A percentile compares a stretch with the other conserved stretches of the same genome.
phyloP scores from a whole-genome alignment of 2,113 vertebrate species.

The Podarcis raffonei region DNA sequence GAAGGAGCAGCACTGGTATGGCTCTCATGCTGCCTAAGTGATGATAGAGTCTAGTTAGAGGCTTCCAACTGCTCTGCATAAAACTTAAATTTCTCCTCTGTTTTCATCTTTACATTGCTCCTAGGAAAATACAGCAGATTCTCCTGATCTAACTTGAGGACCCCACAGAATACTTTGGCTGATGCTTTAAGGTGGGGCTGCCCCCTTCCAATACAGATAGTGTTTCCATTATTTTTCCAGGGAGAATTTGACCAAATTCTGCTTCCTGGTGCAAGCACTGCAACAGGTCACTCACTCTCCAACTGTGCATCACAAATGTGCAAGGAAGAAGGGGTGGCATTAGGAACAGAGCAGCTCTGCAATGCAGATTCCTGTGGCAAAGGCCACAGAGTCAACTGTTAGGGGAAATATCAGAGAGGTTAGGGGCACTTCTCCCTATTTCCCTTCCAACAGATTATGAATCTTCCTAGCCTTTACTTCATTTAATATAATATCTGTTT shows the following conservation, averaged over 20 bases:
- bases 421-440: not conserved
- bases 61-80: not conserved
- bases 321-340: too few relatives aligned
- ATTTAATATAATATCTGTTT: not conserved
- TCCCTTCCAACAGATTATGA: not conserved
- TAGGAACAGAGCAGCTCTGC: not conserved
- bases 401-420: not conserved
- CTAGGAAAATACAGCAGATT: not conserved
- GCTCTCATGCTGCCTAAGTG: not conserved
- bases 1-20: not conserved
- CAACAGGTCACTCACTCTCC: not conserved
- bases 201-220: not conserved
- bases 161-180: not conserved
- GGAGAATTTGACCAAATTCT: not conserved
- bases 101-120: not conserved
- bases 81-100: not conserved
- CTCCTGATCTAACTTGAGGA: not conserved
- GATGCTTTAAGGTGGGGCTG: not conserved
- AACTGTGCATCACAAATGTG: not conserved
- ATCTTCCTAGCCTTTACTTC: not conserved
- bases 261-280: not conserved
- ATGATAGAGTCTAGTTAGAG: not conserved
- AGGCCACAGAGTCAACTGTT: not conserved
- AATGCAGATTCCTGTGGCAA: not conserved
- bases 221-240: not conserved